Base-by-base conservation (phyloP, 1,140 invertebrate species). In the Protaetia brevitarsis region DNA sequence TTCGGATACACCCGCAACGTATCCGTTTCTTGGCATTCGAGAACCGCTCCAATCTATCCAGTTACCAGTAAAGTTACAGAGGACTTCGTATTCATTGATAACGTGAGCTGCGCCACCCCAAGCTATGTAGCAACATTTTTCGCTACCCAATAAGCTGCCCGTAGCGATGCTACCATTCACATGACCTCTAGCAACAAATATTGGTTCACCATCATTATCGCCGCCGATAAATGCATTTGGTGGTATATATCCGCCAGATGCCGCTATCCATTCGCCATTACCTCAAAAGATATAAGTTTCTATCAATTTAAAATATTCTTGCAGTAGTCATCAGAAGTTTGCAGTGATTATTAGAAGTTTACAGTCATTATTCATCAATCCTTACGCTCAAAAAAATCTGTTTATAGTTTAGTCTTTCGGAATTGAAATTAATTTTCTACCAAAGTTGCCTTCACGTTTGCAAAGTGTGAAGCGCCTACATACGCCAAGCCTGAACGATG, bases 241-340 rank as follows among this genome's bases (percentile, higher is more conserved):
- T 21, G 91, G 90, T 68, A 93, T 82, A 69, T 85, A 83, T 3
- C 83, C 85, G 28, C 84, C 87, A 29, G 74, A 81, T 13, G 66
- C 70, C 6, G 73, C 71, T 16, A 74, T 13, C 76, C 77, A 77
- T 51, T 69, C 73, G 7, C 75, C 77, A 56, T 71, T 72, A 10
- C 90, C 91, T 88, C 89, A 94, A n/a, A 91, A 78, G 0, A 94
- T 76, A 73, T 92, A 95, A n/a, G n/a, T n/a, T n/a, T n/a, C n/a
- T n/a, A n/a, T n/a, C n/a, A n/a, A n/a, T n/a, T n/a, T n/a, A n/a
- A n/a, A n/a, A n/a, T n/a, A n/a, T n/a, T n/a, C n/a, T n/a, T n/a
- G n/a, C n/a, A n/a, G n/a, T n/a, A n/a, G n/a, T n/a, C n/a, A n/a
- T n/a, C n/a, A n/a, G n/a, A n/a, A n/a, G n/a, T n/a, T n/a, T n/a